Evolutionary conservation across 2,113 vertebrate species (phyloP), one percentile per base, ranked within the genome.

Genomic region (Elephantulus edwardii): DNA sequence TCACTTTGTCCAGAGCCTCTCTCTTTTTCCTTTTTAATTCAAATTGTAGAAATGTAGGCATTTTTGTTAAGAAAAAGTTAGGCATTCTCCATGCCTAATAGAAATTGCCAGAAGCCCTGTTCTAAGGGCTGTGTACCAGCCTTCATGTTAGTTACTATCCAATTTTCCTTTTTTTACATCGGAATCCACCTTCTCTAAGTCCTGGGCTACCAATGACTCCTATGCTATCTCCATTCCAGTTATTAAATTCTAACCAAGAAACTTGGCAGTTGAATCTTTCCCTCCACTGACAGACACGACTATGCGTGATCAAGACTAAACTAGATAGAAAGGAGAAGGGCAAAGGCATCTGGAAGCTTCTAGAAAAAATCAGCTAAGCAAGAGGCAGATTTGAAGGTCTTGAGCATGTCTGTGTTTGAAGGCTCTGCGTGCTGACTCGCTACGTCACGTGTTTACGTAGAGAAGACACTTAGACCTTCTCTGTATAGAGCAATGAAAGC

Each of bases 1-100:
- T 35, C 54, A 4, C 28, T 26, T 38, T 3, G 1, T 12, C 2
- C 44, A n/a, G n/a, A n/a, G n/a, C n/a, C n/a, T n/a, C n/a, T n/a
- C n/a, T n/a, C n/a, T n/a, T n/a, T n/a, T n/a, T n/a, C n/a, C 48
- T 42, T 26, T 56, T 13, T 7, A 33, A n/a, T 22, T 71, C 28
- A 50, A 5, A 10, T 58, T 83, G 19, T 78, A 83, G 68, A 78
- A 70, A 35, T 8, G 9, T 56, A 38, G 71, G n/a, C 20, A 19
- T 11, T 46, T 62, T 80, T 70, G 26, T 42, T 56, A 85, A 68
- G 14, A 77, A 72, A 26, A 71, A 10, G 42, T 20, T 30, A 38
- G 22, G 30, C 22, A 1, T 62, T 90, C 44, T 60, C 33, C 20
- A 2, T 1, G 77, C 68, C 42, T 0, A n/a, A n/a, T n/a, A n/a